Evolutionary conservation across 2,888 invertebrate species (phyloP).

Genomic region (Archips xylosteana): DNA sequence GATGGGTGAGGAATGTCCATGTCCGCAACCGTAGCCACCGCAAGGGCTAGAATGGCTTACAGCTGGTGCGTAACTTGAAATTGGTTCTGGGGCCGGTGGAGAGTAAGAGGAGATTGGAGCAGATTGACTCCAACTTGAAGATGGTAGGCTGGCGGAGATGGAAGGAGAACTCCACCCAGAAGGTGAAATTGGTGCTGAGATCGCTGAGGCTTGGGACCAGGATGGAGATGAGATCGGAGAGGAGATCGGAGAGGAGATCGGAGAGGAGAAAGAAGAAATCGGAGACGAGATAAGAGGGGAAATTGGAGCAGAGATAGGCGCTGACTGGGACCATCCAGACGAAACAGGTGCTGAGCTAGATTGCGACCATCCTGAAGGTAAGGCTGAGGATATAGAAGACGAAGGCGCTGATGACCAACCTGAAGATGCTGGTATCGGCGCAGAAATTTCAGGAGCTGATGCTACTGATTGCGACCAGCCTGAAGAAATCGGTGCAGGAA

Average conservation of each 20-base stretch:
- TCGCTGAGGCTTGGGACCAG: slow-evolving; percentile 6
- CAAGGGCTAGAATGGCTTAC: slow-evolving; percentile 27
- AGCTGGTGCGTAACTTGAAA: slow-evolving; percentile 32
- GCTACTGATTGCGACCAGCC: background rate
- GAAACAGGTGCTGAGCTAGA: background rate
- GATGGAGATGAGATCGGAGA: slow-evolving; percentile 22
- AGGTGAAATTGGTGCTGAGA: slow-evolving; percentile 14
- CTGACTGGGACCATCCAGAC: slow-evolving; percentile 16
- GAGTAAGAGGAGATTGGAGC: slow-evolving; percentile 22
- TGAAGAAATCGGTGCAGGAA: slow-evolving; percentile 2
- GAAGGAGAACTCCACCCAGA: slow-evolving; percentile 20
- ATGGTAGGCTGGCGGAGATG: slow-evolving; percentile 33
- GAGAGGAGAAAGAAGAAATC: slow-evolving; percentile 1
- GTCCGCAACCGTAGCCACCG: slow-evolving; percentile 23
- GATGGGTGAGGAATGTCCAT: slow-evolving; percentile 34
- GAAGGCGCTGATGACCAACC: slow-evolving; percentile 3
- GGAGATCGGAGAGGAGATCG: slow-evolving; percentile 13
- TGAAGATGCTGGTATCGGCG: slow-evolving; percentile 1
- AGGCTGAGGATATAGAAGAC: background rate
- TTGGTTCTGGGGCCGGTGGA: slow-evolving; percentile 18
- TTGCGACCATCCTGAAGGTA: background rate
- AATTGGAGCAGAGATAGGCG: slow-evolving; percentile 13
- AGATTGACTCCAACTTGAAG: slow-evolving; percentile 2
- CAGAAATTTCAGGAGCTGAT: slow-evolving; percentile 7
- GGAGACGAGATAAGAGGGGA: background rate